These are phyloP conservation scores for Thyatira batis DNA, from an alignment of 2,888 invertebrate species.

Conservation along the genomic window DNA sequence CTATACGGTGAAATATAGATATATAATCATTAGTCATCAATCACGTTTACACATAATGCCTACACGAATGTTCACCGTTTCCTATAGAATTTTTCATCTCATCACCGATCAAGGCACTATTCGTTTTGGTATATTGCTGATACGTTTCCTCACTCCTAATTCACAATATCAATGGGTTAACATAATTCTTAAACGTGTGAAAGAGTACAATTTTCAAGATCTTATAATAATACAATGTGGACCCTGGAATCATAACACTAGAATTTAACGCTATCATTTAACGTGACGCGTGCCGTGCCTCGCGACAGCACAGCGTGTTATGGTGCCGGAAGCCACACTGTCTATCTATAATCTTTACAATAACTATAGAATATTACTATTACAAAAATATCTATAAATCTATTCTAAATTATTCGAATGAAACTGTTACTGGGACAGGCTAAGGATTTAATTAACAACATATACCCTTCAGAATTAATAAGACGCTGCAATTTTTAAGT, in stretches of 20 bases:
- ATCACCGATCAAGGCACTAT: conserved; percentile 78
- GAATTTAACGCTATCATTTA: conserved; percentile 15
- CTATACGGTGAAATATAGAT: conserved; percentile 81
- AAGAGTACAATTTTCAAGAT: conserved; percentile 65
- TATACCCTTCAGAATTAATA: conserved; percentile 65
- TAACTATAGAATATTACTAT: conserved; percentile 75
- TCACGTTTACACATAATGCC: conserved; percentile 50
- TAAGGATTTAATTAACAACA: conserved; percentile 79
- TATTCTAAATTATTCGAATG: conserved; percentile 75
- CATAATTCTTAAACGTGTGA: conserved; percentile 63
- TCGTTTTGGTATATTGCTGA: conserved; percentile 82
- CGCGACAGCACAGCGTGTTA: conserved; percentile 19
- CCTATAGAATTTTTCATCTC: conserved; percentile 61
- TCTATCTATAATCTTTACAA: conserved; percentile 56
- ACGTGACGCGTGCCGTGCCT: conserved; percentile 14
- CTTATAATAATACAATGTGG: conserved; percentile 48
- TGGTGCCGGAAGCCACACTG: conserved; percentile 44
- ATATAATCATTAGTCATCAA: conserved; percentile 71
- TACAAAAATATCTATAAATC: conserved; percentile 80
- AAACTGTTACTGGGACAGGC: conserved; percentile 76
- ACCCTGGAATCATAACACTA: conserved; percentile 37
- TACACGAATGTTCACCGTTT: conserved; percentile 59
- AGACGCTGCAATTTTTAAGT: conserved; percentile 58
- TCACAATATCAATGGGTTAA: conserved; percentile 73
- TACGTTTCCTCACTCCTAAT: conserved; percentile 79